Evolutionary conservation across 2,888 invertebrate species (phyloP).

Genomic region (Luperina testacea): DNA sequence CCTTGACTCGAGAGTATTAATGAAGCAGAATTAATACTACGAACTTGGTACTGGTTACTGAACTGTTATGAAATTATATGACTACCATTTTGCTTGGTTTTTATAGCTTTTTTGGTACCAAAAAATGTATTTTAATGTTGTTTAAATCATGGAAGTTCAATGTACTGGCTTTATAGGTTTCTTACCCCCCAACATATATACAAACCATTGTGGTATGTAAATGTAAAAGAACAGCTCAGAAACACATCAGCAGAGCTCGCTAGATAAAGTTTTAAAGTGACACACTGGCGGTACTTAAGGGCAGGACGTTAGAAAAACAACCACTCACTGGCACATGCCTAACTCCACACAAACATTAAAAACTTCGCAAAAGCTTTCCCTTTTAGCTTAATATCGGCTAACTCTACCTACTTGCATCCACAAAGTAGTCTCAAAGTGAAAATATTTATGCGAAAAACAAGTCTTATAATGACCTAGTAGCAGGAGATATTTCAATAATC

Average conservation of each 20-base stretch:
- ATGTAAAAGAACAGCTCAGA: slow-evolving; percentile 10
- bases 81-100: slow-evolving; percentile 9
- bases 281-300: slow-evolving; percentile 28
- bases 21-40: slow-evolving; percentile 44
- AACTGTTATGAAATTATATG: slow-evolving; percentile 18
- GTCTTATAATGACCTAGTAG: slow-evolving; percentile 65
- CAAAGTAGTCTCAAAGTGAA: slow-evolving; percentile 68
- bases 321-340: slow-evolving; percentile 22
- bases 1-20: slow-evolving; percentile 45
- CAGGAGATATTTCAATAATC: slow-evolving; percentile 64
- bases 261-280: slow-evolving; percentile 27
- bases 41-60: slow-evolving; percentile 24
- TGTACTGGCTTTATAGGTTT: slow-evolving; percentile 31
- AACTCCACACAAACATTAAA: slow-evolving; percentile 55
- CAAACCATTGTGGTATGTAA: background rate
- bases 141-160: slow-evolving; percentile 40
- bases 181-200: slow-evolving; percentile 1
- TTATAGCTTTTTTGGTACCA: slow-evolving; percentile 18
- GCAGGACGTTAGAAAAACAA: slow-evolving; percentile 24
- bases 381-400: slow-evolving; percentile 62
- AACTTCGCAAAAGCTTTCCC: slow-evolving; percentile 63
- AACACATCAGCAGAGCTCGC: slow-evolving; percentile 4
- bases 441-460: slow-evolving; percentile 69
- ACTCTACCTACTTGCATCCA: slow-evolving; percentile 58
- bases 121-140: slow-evolving; percentile 16